Evolutionary conservation across 2,113 vertebrate species (phyloP), one percentile per base, ranked within the genome.

Genomic region (Holacanthus passer): DNA sequence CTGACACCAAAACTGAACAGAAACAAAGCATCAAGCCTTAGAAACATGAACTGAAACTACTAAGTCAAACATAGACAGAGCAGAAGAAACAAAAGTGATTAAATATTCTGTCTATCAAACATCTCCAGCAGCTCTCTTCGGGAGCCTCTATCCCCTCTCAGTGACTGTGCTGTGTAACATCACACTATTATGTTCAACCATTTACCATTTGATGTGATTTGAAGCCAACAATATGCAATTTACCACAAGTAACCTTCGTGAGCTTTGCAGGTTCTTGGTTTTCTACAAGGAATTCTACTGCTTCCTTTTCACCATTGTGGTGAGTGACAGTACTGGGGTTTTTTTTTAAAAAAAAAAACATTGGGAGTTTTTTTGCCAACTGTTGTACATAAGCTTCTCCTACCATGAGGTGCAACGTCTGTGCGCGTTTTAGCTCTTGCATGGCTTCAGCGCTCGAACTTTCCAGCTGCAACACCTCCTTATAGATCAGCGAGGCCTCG

Each of bases 401-500:
- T 91, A 95, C 91, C 88, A 94, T 88, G 1, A 96, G 92, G 37
- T 94, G 95, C 29, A 95, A 50, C 1, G 91, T 91, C 68, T 95
- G 93, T 2, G 96, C 96, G 10, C 76, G 85, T 71, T 93, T 90
- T 20, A 96, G 93, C 89, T 97, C 96, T 2, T 87, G 62, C 0
- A 75, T 84, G 0, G 95, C 96, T 0, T 97, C 97, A 0, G 43
- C 17, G 0, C 93, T 90, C 2, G 90, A 63, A 0, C 77, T 32
- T 0, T 96, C 92, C 39, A 86, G 73, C 29, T 8, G 88, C 79
- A 97, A 75, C 63, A 97, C 94, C 17, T 97, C 92, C 79, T 88
- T 89, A 11, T 97, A 98, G 20, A 92, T 85, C 45, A 85, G 41
- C 0, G 84, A 82, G 0, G 97, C 97, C 48, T 97, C 95, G 0